Evolutionary conservation across 2,797 vertebrate species (phyloP).

Genomic region (Protonibea diacanthus): DNA sequence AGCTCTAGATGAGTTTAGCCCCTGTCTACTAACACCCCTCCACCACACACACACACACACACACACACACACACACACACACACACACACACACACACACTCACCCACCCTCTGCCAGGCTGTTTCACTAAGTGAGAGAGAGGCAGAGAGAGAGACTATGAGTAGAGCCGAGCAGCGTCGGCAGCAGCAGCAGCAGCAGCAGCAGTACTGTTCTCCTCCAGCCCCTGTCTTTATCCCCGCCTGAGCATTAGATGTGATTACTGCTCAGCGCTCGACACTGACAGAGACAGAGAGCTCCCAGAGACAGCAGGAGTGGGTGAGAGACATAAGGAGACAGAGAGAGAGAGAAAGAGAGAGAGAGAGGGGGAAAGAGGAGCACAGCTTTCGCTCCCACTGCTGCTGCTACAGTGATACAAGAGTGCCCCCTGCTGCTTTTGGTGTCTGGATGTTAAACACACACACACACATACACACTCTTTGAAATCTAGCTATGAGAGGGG

Average conservation of each 20-base stretch:
- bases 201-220: conserved; percentile 77
- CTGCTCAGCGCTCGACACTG: conserved; percentile 85
- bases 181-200: conserved; percentile 63
- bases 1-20: conserved; percentile 81
- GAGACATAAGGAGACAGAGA: conserved; percentile 67
- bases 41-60: too few relatives aligned
- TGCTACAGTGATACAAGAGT: conserved; percentile 90
- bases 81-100: neutral
- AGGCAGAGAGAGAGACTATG: conserved; percentile 47
- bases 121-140: conserved; percentile 55
- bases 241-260: conserved; percentile 90
- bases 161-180: conserved; percentile 58
- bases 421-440: conserved; percentile 90
- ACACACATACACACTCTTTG: conserved; percentile 40
- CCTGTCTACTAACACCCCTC: conserved; percentile 58
- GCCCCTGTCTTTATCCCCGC: conserved; percentile 85
- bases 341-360: conserved; percentile 30
- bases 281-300: conserved; percentile 84
- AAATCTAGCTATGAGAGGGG: conserved; percentile 47
- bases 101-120: conserved; percentile 55
- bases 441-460: conserved; percentile 58
- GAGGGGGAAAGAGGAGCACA: conserved; percentile 52
- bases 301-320: conserved; percentile 77
- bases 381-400: conserved; percentile 43
- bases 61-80: too few relatives aligned